A percentile compares a stretch with the other conserved stretches of the same genome.
phyloP scores from a whole-genome alignment of 2,797 vertebrate species.

The Epinephelus malabaricus region DNA sequence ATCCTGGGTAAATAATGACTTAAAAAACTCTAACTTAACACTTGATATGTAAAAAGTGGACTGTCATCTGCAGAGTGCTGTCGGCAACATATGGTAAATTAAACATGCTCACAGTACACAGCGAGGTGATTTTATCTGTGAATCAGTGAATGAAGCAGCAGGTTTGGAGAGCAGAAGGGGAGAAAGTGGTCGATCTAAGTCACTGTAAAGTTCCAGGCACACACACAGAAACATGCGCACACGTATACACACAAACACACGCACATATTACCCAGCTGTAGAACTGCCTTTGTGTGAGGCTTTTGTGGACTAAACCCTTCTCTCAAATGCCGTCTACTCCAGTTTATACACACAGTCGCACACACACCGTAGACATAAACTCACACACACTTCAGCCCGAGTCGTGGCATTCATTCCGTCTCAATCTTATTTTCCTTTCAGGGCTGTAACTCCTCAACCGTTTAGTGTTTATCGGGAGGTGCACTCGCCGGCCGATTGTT shows the following conservation, averaged over 20 bases:
- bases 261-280: conserved; percentile 37
- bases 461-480: conserved; percentile 75
- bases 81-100: neutral
- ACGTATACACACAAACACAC: conserved; percentile 11
- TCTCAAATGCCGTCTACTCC: conserved; percentile 52
- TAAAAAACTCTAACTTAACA: neutral
- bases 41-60: neutral
- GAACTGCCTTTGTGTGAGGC: conserved; percentile 61
- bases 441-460: conserved; percentile 69
- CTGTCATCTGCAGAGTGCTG: neutral
- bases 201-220: conserved; percentile 23
- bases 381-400: conserved; percentile 45
- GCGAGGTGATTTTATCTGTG: neutral
- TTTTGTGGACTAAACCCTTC: conserved; percentile 65
- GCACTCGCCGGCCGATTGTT: conserved; percentile 73
- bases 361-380: conserved; percentile 28
- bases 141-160: conserved; percentile 11
- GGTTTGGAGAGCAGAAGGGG: conserved; percentile 8
- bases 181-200: conserved; percentile 25
- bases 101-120: neutral
- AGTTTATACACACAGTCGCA: conserved; percentile 55
- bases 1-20: neutral
- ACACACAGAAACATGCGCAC: neutral
- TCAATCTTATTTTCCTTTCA: conserved; percentile 76
- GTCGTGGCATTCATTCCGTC: conserved; percentile 63